Conservation (phyloP, 2,797 vertebrate species). For the Fratercula arctica region DNA sequence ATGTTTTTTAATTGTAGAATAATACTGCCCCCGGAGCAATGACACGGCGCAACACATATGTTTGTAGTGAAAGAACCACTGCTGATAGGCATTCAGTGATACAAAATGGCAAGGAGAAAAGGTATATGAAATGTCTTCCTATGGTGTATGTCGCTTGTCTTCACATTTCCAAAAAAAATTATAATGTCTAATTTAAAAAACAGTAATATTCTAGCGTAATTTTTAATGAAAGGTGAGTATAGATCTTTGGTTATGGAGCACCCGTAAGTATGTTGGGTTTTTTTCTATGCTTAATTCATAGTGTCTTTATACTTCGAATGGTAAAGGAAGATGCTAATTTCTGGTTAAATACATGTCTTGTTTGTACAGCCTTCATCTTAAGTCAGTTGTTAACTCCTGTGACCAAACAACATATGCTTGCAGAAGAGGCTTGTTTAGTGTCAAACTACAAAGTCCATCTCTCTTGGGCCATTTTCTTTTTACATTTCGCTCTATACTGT, state of each 20-base stretch:
- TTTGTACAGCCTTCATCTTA: neutral
- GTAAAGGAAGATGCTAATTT: neutral
- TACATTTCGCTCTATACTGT: neutral
- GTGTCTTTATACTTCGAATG: neutral
- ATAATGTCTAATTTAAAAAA: neutral
- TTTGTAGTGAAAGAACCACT: conserved; percentile 94
- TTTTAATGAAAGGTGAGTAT: conserved; percentile 38
- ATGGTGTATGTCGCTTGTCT: conserved; percentile 31
- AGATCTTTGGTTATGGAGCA: neutral
- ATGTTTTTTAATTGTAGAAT: conserved; percentile 78
- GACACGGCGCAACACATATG: conserved; percentile 95
- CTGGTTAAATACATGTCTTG: neutral
- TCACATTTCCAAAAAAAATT: neutral
- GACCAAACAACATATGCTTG: neutral
- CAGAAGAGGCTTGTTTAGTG: neutral
- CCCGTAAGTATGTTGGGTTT: neutral
- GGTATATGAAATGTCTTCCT: conserved; percentile 78
- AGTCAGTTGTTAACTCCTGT: neutral
- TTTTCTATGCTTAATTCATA: neutral
- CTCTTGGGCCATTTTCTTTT: neutral
- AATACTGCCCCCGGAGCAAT: conserved; percentile 91
- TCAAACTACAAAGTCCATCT: neutral
- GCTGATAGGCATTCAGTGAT: conserved; percentile 93
- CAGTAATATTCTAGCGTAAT: neutral
- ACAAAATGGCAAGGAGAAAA: conserved; percentile 98